Evolutionary conservation across 2,113 vertebrate genomes (phyloP).

Genomic region (Grammomys dolichurus): DNA sequence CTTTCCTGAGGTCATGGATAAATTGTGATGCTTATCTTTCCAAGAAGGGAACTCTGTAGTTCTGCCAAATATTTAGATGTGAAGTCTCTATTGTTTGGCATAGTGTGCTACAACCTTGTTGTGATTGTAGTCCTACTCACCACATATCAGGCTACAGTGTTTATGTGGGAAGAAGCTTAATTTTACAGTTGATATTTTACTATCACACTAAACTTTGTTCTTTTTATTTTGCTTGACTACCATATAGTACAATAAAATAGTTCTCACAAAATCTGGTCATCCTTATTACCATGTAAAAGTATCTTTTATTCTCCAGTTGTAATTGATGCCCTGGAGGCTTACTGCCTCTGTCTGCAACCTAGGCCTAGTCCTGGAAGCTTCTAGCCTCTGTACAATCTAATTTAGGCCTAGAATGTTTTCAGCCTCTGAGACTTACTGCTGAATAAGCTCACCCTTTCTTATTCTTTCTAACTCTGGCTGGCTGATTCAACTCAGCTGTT

Average conservation of each 20-base stretch:
- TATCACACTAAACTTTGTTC: neutral
- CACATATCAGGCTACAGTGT: neutral
- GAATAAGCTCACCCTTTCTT: no score
- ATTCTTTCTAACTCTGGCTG: no score
- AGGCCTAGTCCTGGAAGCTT: no score
- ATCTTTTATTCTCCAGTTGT: no score
- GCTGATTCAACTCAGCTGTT: no score
- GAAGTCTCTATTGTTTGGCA: neutral
- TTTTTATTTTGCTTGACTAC: conserved; percentile 8
- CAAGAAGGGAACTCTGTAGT: neutral
- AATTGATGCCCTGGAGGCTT: no score
- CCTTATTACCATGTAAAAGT: neutral
- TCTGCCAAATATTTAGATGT: neutral
- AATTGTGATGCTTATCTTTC: conserved; percentile 58
- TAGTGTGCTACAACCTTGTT: neutral
- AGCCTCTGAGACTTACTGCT: no score
- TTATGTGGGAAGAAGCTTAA: neutral
- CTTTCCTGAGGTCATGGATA: neutral
- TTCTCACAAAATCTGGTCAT: neutral
- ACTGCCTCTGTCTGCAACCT: no score
- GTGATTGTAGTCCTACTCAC: neutral
- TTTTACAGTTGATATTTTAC: neutral
- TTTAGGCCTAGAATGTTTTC: no score
- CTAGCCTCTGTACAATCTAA: no score
- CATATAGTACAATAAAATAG: neutral